These are phyloP conservation scores for Elachura formosa DNA, from an alignment of 2,113 vertebrate species.

Conservation along the genomic window DNA sequence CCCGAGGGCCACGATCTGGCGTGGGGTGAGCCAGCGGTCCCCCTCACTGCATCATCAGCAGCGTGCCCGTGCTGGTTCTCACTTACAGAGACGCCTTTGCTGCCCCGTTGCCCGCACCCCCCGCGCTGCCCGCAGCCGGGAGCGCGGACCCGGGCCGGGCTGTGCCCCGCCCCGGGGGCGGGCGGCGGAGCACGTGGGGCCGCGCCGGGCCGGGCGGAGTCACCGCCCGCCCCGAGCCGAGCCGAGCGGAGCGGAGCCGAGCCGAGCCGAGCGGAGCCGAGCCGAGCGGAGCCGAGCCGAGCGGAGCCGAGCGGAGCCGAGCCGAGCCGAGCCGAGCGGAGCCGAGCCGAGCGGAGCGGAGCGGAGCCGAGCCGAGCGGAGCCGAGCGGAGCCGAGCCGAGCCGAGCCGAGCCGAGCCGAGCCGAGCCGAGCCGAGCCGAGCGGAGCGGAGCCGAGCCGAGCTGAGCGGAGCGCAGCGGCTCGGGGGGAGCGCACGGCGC, in stretches of 20 bases:
- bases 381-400: background rate
- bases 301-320: background rate
- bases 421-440: background rate
- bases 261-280: background rate
- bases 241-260: background rate
- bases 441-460: background rate
- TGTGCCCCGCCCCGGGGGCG: background rate
- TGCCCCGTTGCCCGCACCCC: rapidly evolving
- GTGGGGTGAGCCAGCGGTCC: background rate
- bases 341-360: background rate
- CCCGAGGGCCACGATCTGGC: background rate
- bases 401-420: background rate
- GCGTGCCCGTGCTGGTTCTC: background rate
- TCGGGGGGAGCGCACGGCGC: background rate
- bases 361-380: background rate
- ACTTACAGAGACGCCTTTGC: background rate
- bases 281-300: background rate
- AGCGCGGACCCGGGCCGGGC: background rate
- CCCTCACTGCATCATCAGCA: background rate
- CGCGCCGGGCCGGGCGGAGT: background rate
- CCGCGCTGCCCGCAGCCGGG: rapidly evolving
- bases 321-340: background rate
- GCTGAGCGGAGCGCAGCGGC: background rate
- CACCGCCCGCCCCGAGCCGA: constrained; percentile 5
- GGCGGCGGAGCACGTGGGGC: constrained; percentile 10